Conservation (phyloP, 2,797 vertebrate genomes). For the Taeniopygia guttata region DNA sequence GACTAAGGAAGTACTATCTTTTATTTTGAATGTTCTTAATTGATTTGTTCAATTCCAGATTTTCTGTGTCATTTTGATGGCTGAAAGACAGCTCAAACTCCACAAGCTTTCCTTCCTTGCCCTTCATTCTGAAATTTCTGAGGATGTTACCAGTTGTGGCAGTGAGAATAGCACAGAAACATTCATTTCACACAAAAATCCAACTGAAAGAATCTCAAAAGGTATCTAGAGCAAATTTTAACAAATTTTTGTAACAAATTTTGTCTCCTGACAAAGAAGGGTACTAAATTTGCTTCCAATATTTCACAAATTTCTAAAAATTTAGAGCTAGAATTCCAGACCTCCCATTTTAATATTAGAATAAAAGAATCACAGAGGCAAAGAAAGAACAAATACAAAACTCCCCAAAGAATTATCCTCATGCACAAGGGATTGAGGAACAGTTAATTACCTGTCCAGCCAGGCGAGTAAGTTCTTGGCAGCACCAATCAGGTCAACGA, state of each 20-base stretch:
- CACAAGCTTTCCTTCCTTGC: not conserved
- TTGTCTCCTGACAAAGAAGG: not conserved
- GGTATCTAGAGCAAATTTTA: not conserved
- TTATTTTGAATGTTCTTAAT: not conserved
- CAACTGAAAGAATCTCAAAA: not conserved
- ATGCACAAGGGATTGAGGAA: not conserved
- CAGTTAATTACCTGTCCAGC: constrained; percentile 87
- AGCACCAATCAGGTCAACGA: constrained; percentile 90
- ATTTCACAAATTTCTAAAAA: not conserved
- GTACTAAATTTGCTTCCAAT: not conserved
- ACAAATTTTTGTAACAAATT: too few relatives aligned
- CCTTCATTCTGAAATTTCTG: not conserved
- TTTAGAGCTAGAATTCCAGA: not conserved
- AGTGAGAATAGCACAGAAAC: not conserved
- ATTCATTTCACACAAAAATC: not conserved
- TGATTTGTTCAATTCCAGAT: not conserved
- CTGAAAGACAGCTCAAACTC: not conserved
- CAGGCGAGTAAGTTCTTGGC: constrained; percentile 90
- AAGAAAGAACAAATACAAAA: not conserved
- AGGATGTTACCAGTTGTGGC: not conserved
- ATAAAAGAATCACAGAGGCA: not conserved
- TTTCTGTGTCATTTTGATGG: not conserved
- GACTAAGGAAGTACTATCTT: not conserved
- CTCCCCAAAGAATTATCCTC: not conserved
- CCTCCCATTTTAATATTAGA: not conserved